Conservation (phyloP, 2,113 vertebrate genomes). For the Grantiella picta region DNA sequence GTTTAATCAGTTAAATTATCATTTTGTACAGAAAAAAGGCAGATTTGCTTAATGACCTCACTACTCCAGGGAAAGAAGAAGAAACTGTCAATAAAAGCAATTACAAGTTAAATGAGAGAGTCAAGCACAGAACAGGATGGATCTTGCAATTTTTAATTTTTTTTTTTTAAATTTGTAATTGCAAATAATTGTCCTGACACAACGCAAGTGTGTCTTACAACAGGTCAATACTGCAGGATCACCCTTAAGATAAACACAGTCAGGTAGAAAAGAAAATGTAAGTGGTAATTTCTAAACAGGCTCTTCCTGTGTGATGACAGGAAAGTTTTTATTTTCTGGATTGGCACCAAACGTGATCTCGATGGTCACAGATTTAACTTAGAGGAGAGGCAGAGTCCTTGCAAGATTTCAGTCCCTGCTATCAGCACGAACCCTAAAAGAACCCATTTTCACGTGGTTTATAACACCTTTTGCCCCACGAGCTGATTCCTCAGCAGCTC, state of each 20-base stretch:
- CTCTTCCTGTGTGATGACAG: neutral
- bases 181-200: neutral
- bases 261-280: neutral
- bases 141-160: neutral
- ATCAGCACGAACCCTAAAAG: neutral
- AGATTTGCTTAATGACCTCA: conserved; percentile 57
- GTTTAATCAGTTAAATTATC: conserved; percentile 58
- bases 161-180: neutral
- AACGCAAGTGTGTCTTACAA: neutral
- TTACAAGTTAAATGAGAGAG: conserved; percentile 47
- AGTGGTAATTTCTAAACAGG: neutral
- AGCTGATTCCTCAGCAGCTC: neutral
- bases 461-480: neutral
- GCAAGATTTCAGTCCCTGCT: neutral
- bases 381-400: neutral
- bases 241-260: neutral
- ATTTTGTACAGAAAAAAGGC: conserved; percentile 23
- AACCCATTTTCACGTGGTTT: accelerated
- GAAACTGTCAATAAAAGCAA: conserved; percentile 64
- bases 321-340: neutral
- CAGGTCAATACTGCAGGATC: neutral
- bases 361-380: neutral
- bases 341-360: neutral
- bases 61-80: conserved; percentile 1
- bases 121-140: neutral